Conservation (phyloP, 1,140 invertebrate genomes). For the Drosophila melanica region DNA sequence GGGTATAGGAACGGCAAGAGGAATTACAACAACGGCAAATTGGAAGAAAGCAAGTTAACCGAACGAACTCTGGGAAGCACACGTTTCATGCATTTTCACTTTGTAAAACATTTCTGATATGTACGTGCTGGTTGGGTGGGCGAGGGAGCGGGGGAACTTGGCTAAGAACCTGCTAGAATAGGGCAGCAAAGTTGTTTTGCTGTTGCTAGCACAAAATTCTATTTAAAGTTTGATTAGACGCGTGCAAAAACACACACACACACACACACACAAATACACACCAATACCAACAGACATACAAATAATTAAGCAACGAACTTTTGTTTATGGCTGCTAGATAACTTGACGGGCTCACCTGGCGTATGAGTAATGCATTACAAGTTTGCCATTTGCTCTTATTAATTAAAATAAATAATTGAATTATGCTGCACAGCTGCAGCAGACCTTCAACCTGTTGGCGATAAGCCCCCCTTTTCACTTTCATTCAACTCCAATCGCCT, state of each 20-base stretch:
- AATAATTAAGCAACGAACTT: constrained; percentile 71
- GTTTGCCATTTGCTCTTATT: constrained; percentile 22
- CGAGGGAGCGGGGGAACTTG: not conserved
- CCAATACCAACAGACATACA: constrained; percentile 46
- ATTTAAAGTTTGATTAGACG: constrained; percentile 80
- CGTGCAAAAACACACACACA: constrained; percentile 51
- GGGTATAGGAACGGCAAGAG: constrained; percentile 14
- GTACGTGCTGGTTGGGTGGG: constrained; percentile 53
- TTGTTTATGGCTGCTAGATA: constrained; percentile 49
- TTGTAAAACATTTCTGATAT: constrained; percentile 81
- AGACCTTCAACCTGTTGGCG: constrained; percentile 9
- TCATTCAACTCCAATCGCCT: constrained; percentile 14
- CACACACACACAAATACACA: constrained; percentile 22
- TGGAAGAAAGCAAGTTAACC: constrained; percentile 64
- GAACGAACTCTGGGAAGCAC: constrained; percentile 44
- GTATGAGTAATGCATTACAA: constrained; percentile 59
- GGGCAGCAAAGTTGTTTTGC: constrained; percentile 30
- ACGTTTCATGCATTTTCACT: constrained; percentile 79
- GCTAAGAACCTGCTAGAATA: not conserved
- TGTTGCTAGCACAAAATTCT: constrained; percentile 60
- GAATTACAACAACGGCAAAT: constrained; percentile 14
- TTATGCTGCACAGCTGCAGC: constrained; percentile 4
- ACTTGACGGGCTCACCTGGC: constrained; percentile 66
- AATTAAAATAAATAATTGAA: constrained; percentile 39
- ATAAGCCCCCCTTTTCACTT: constrained; percentile 45